These are phyloP conservation scores for Nycticorax nycticorax DNA, from an alignment of 2,113 vertebrate species.

Conservation along the genomic window DNA sequence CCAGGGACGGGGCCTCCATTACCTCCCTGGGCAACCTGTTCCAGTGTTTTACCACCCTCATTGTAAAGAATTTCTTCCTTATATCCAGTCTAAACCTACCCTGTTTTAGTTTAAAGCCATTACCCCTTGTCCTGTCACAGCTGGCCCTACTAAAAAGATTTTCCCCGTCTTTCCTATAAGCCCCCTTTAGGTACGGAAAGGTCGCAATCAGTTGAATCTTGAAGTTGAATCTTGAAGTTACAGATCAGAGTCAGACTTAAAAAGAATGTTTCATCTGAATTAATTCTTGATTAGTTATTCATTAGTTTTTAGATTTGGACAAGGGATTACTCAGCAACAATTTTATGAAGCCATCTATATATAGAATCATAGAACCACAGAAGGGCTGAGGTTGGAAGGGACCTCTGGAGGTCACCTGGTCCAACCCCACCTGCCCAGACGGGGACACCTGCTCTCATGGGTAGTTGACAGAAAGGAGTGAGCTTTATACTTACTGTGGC, in stretches of 20 bases:
- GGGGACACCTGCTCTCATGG: background rate
- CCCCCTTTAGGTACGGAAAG: no score
- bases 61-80: no score
- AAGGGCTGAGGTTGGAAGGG: background rate
- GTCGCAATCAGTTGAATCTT: no score
- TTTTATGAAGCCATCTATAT: background rate
- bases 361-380: background rate
- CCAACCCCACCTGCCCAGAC: background rate
- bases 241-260: background rate
- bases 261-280: background rate
- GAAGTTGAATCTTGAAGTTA: background rate
- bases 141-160: no score
- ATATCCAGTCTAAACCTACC: no score
- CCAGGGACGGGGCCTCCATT: no score
- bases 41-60: no score
- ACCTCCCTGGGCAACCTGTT: no score
- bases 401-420: fast-evolving
- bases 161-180: no score
- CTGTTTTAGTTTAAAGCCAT: no score
- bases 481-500: background rate
- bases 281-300: background rate
- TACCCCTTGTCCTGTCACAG: no score
- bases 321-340: background rate
- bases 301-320: background rate
- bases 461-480: background rate